Conservation (phyloP, 2,888 invertebrate genomes). For the Hecatera dysodea region DNA sequence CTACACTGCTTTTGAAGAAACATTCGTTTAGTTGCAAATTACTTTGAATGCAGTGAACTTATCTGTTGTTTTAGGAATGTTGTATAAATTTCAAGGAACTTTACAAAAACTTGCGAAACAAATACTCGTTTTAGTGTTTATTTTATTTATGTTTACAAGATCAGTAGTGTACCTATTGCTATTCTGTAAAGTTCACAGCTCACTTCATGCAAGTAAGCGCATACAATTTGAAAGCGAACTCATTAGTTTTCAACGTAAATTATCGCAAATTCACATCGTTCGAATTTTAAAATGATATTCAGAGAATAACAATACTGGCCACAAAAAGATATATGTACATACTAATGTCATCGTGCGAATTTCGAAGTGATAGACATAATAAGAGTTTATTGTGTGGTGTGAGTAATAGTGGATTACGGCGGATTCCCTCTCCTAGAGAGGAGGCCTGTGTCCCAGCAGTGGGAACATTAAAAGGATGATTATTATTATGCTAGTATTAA, state of each 20-base stretch:
- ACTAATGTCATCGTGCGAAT: too few species aligned
- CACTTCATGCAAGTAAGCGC: neutral
- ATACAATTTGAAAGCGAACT: neutral
- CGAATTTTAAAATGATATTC: neutral
- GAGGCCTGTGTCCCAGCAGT: too few species aligned
- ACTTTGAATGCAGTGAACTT: slow-evolving; percentile 18
- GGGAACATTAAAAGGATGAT: too few species aligned
- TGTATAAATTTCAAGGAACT: too few species aligned
- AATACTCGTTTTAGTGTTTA: neutral
- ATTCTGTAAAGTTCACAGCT: neutral
- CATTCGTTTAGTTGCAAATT: neutral
- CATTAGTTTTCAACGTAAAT: neutral
- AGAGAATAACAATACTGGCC: neutral
- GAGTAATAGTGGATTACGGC: too few species aligned
- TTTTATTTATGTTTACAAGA: neutral
- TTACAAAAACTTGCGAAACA: too few species aligned
- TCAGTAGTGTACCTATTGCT: neutral
- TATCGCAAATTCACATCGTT: neutral
- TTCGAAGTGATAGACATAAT: too few species aligned
- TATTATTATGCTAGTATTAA: too few species aligned
- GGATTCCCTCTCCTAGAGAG: too few species aligned
- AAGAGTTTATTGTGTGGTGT: too few species aligned
- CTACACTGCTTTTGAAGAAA: slow-evolving; percentile 12
- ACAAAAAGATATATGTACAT: too few species aligned
- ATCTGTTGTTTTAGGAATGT: neutral